Base-by-base conservation (phyloP, 1,140 invertebrate genomes). In the Delia radicum region DNA sequence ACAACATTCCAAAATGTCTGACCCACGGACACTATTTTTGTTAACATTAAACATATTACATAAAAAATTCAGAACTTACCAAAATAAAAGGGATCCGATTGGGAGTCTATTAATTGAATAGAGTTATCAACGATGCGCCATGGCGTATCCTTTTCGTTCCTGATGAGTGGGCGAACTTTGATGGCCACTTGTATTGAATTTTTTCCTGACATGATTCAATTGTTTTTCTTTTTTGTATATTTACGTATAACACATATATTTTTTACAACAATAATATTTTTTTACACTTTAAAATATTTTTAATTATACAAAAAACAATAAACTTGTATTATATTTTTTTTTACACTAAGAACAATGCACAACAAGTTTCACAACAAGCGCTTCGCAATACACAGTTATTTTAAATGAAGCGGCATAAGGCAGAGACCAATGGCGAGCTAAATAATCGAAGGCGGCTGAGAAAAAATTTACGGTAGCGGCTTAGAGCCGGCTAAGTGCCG, bases 161-260 rank as follows among this genome's bases (percentile, higher is more conserved):
- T 81, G 77, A 93, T 91, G 18, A 93, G 85, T 18, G 93, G 93
- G 69, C 93, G 88, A 55, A 93, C 88, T 87, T 93, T 92, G 55
- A 94, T 91, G 33, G 92, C 92, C 21, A 94, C 93, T 87, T 92
- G 82, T 21, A 84, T 81, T 2, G 82, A 80, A 27, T 79, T 84
- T 67, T 81, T 82, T 4, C 80, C 76, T 3, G 82, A 77, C 82
- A 84, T 84, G n/a, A 27, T 13, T 4, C 3, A 1, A n/a, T 21
- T 21, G 3, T 55, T 21, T 2, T 29, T 5, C 12, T 27, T 69
- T 31, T 33, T 42, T 18, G 18, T 55, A 55, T 33, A 21, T 69
- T 69, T 65, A 13, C 15, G 8, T 24, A 33, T 8, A 7, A 69
- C 65, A 33, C 31, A 21, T 69, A 21, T 2, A 33, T 28, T 31